Evolutionary conservation across 2,888 invertebrate species (phyloP).

Genomic region (Eupithecia abbreviata): DNA sequence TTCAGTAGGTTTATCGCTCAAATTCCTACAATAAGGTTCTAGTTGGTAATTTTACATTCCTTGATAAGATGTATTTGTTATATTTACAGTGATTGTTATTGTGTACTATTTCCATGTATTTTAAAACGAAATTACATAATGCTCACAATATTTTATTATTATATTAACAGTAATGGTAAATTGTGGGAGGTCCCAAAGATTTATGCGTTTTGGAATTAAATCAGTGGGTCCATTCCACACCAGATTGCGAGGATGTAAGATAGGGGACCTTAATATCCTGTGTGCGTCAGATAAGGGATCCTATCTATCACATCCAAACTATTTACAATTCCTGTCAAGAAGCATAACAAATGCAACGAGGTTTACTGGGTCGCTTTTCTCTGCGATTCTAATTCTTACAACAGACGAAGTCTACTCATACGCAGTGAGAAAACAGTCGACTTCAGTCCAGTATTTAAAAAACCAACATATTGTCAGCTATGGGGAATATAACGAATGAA

Average conservation of each 20-base stretch:
- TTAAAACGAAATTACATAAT: neutral
- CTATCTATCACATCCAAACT: neutral
- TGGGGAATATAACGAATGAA: too few species aligned
- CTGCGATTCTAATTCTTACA: neutral
- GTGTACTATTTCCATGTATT: neutral
- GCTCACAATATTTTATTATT: neutral
- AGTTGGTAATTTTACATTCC: neutral
- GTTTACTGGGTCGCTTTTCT: neutral
- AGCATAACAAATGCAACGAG: neutral
- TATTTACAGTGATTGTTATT: neutral
- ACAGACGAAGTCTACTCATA: neutral
- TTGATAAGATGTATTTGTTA: neutral
- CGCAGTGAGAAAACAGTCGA: neutral
- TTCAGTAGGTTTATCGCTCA: conserved; percentile 10
- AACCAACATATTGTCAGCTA: neutral
- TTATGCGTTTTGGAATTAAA: neutral
- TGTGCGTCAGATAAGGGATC: neutral
- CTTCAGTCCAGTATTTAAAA: neutral
- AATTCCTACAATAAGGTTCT: conserved; percentile 7
- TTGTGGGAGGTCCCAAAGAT: neutral
- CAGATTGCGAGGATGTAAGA: neutral
- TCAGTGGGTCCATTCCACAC: neutral
- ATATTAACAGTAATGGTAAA: neutral
- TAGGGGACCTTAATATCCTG: neutral
- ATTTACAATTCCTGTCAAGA: neutral